These are phyloP conservation scores for Sweltsa coloradensis DNA, from an alignment of 1,140 invertebrate species.

Conservation along the genomic window DNA sequence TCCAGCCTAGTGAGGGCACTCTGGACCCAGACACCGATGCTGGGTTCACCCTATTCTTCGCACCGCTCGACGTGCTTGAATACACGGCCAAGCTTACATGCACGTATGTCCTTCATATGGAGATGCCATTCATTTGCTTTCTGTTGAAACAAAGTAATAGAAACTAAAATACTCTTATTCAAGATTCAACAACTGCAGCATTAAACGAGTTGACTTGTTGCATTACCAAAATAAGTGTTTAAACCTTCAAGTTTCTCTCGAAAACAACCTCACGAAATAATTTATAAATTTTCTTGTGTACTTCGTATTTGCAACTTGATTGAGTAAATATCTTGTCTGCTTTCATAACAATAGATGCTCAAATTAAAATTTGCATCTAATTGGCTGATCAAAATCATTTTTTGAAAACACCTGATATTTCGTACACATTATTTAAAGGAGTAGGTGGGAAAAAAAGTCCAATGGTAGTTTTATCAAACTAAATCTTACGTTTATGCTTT, in stretches of 20 bases:
- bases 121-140: not conserved
- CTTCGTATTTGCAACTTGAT: too few species aligned
- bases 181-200: not conserved
- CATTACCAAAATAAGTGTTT: not conserved
- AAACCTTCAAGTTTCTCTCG: too few species aligned
- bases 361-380: too few species aligned
- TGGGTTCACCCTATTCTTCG: conserved; percentile 22
- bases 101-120: not conserved
- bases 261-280: too few species aligned
- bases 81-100: conserved; percentile 18
- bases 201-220: not conserved
- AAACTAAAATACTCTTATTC: not conserved
- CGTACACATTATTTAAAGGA: too few species aligned
- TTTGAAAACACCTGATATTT: too few species aligned
- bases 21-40: conserved; percentile 18
- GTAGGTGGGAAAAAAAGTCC: too few species aligned
- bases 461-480: not conserved
- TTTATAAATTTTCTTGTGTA: too few species aligned
- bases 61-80: conserved; percentile 24
- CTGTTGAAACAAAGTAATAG: not conserved
- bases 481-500: not conserved
- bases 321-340: too few species aligned
- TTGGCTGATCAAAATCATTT: too few species aligned
- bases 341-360: too few species aligned
- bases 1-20: conserved; percentile 22